These are phyloP conservation scores for Lucilia cuprina DNA, from an alignment of 1,140 invertebrate genomes.

Conservation along the genomic window DNA sequence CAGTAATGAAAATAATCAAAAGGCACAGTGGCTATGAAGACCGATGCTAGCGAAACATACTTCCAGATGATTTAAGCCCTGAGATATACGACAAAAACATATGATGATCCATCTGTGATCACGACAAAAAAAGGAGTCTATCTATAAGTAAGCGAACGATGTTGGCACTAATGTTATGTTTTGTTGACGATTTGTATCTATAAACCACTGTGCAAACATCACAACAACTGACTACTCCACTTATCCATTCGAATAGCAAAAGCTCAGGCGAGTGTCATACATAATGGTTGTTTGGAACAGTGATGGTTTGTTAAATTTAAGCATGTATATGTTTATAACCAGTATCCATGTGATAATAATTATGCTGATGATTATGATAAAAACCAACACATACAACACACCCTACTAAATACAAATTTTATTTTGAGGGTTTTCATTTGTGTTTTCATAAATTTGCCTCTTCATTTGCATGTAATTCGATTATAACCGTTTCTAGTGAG, in stretches of 20 bases:
- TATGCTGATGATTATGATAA: neutral
- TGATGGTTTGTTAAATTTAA: neutral
- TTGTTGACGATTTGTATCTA: too few species aligned
- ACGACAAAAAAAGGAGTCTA: too few species aligned
- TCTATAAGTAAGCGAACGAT: too few species aligned
- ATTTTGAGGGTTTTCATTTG: neutral
- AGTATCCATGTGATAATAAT: neutral
- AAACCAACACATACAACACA: neutral
- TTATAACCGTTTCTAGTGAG: constrained; percentile 13
- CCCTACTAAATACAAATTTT: neutral
- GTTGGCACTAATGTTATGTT: too few species aligned
- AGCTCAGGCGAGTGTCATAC: neutral
- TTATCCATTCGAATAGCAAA: neutral
- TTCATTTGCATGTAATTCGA: constrained; percentile 37
- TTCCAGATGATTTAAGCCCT: too few species aligned
- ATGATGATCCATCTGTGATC: too few species aligned
- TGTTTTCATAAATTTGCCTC: constrained; percentile 29
- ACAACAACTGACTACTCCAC: neutral
- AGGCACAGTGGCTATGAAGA: neutral
- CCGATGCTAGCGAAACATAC: too few species aligned
- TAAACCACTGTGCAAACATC: neutral
- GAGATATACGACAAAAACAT: too few species aligned
- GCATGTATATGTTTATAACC: too few species aligned
- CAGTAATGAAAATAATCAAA: neutral
- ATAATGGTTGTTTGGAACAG: neutral